A percentile compares a stretch with the other conserved stretches of the same genome.
These are phyloP conservation scores for Drymonia ruficornis DNA, from an alignment of 2,888 invertebrate species.

Conservation along the genomic window DNA sequence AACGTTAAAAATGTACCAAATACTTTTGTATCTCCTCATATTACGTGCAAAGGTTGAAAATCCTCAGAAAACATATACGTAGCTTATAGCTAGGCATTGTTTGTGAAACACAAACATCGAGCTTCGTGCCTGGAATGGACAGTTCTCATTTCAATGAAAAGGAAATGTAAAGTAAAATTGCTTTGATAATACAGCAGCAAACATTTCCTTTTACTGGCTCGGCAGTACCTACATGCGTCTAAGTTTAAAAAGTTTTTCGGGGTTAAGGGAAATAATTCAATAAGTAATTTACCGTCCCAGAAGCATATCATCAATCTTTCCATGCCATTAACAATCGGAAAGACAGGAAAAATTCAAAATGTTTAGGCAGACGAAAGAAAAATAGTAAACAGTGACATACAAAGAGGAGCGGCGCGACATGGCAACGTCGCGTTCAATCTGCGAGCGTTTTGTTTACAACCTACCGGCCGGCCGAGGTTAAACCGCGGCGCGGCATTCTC, in stretches of 20 bases:
- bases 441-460: conserved; percentile 76
- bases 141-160: conserved; percentile 16
- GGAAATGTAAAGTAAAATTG: too few species aligned
- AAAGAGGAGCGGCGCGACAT: conserved; percentile 46
- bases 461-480: conserved; percentile 49
- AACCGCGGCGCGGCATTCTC: conserved; percentile 54
- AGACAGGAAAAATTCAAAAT: conserved; percentile 20
- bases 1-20: conserved; percentile 10
- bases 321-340: background rate
- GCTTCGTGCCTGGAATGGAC: conserved; percentile 26
- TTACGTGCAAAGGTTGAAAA: conserved; percentile 22
- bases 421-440: conserved; percentile 67
- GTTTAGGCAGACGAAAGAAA: conserved; percentile 22
- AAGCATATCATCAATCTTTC: too few species aligned
- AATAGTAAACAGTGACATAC: conserved; percentile 54
- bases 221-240: too few species aligned
- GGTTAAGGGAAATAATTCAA: too few species aligned
- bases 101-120: conserved; percentile 34
- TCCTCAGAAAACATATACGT: conserved; percentile 27
- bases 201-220: too few species aligned
- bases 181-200: too few species aligned
- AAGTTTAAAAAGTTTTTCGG: too few species aligned
- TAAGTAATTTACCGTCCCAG: too few species aligned
- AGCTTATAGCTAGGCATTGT: conserved; percentile 31
- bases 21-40: too few species aligned